Percentiles rank a stretch among this genome's conserved stretches.
These are phyloP conservation scores for Artibeus lituratus DNA, from an alignment of 2,797 vertebrate genomes.

Conservation along the genomic window DNA sequence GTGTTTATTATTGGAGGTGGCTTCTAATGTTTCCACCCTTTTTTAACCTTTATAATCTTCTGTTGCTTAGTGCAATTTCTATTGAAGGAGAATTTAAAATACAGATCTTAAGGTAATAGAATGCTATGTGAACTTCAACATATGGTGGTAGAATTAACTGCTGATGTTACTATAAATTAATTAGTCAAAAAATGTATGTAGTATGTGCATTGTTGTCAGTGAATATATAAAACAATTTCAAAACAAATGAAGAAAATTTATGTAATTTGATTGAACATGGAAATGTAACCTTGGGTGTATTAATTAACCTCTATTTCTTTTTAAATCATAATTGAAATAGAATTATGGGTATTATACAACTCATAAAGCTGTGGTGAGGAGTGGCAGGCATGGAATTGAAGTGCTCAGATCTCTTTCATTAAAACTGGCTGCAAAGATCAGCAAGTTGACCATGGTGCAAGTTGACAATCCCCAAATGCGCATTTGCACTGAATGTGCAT, in stretches of 20 bases:
- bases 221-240: neutral
- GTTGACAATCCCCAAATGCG: neutral
- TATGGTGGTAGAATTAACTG: neutral
- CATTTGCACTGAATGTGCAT: neutral
- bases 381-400: neutral
- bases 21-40: neutral
- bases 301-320: neutral
- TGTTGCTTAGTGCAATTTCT: neutral
- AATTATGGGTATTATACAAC: neutral
- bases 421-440: neutral
- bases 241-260: neutral
- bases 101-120: neutral
- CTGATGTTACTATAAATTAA: neutral
- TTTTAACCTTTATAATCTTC: neutral
- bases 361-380: neutral
- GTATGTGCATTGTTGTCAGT: neutral
- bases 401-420: neutral
- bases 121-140: neutral
- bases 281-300: neutral
- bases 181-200: neutral
- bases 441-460: neutral
- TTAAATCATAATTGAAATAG: neutral
- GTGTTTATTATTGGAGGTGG: neutral
- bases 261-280: neutral
- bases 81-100: neutral